Conservation (phyloP, 2,113 vertebrate species). For the Phocoena phocoena region DNA sequence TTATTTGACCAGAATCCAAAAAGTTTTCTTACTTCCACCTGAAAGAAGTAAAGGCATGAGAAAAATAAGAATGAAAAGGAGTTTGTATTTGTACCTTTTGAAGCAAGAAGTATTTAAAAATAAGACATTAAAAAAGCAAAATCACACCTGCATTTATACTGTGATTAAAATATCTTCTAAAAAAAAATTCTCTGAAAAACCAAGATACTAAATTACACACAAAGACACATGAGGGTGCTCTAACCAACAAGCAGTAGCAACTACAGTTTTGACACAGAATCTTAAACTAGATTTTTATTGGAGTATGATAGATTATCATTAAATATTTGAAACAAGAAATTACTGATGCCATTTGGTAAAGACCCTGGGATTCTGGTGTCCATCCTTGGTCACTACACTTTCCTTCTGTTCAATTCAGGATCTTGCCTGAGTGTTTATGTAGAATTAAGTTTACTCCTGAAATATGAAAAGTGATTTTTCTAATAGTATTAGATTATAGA, state of each 20-base stretch:
- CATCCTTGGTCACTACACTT: constrained; percentile 32
- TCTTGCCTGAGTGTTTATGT: background rate
- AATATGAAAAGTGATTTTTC: constrained; percentile 7
- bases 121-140: constrained; percentile 27
- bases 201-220: constrained; percentile 16
- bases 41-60: constrained; percentile 36
- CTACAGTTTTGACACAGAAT: constrained; percentile 8
- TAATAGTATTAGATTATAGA: background rate
- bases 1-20: constrained; percentile 17
- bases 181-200: constrained; percentile 27
- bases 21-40: background rate
- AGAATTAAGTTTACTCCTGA: constrained; percentile 38
- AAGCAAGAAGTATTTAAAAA: constrained; percentile 32
- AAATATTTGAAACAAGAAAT: constrained; percentile 46
- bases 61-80: constrained; percentile 42
- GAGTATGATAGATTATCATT: constrained; percentile 36
- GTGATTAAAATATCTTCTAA: constrained; percentile 44
- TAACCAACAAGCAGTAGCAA: constrained; percentile 13
- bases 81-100: background rate
- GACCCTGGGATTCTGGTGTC: background rate
- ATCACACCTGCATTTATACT: background rate
- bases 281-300: background rate
- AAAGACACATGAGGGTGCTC: constrained; percentile 51
- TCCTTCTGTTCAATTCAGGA: constrained; percentile 40
- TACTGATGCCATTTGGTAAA: background rate